Conservation (phyloP, 2,797 vertebrate species). For the Orestias chungarensis region DNA sequence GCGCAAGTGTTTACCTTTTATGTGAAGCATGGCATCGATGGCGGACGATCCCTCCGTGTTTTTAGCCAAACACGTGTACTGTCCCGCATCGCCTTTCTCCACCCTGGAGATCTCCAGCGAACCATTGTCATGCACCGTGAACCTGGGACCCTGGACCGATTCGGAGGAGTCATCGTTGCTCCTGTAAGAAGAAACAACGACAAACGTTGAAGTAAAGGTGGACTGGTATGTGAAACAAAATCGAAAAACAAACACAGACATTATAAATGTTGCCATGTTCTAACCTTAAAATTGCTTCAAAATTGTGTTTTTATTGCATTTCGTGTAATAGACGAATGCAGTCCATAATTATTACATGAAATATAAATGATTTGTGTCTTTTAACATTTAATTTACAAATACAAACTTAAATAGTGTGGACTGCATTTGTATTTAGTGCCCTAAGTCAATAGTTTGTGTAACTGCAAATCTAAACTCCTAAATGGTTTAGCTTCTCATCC, state of each 20-base stretch:
- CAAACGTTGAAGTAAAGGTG: not conserved
- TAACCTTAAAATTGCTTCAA: not conserved
- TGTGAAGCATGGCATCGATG: conserved; percentile 83
- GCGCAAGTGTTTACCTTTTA: conserved; percentile 83
- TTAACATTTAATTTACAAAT: not conserved
- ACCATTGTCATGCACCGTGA: conserved; percentile 82
- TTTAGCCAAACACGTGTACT: conserved; percentile 88
- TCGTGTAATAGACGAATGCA: not conserved
- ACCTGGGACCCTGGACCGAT: conserved; percentile 75
- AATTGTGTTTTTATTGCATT: not conserved
- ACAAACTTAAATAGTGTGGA: not conserved
- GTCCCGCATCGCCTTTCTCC: conserved; percentile 83
- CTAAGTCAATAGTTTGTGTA: not conserved
- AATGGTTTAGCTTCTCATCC: no score
- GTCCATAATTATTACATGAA: not conserved
- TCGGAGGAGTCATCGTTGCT: conserved; percentile 83
- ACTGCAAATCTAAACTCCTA: no score
- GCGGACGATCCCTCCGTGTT: conserved; percentile 86
- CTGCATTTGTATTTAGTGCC: not conserved
- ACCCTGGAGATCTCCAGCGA: conserved; percentile 84
- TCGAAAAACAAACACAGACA: not conserved
- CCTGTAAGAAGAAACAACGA: conserved; percentile 74
- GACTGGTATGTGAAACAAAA: no score
- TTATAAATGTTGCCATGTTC: not conserved
- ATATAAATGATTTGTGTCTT: not conserved